phyloP scores from a whole-genome alignment of 2,888 invertebrate species.

The Girardia tigrina region DNA sequence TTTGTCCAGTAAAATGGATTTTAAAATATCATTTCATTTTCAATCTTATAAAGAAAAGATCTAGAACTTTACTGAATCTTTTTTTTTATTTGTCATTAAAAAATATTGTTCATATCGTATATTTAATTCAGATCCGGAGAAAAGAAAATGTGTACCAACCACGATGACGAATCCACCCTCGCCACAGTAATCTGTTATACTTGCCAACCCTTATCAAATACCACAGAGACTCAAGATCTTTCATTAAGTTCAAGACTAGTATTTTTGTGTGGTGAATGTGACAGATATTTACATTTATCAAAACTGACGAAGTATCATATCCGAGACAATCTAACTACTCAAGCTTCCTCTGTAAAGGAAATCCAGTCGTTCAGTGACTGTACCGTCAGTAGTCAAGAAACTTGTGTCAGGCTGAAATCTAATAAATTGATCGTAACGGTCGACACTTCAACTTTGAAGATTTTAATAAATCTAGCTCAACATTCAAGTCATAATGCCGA shows the following conservation, averaged over 20 bases:
- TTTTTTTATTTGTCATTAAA: too few relatives aligned
- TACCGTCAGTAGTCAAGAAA: background rate
- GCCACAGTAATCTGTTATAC: constrained; percentile 79
- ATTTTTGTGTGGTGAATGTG: constrained; percentile 76
- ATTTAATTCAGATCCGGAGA: background rate
- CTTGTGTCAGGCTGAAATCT: background rate
- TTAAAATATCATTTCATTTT: too few relatives aligned
- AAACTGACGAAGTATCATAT: constrained; percentile 70
- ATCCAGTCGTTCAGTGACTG: background rate
- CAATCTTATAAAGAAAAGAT: too few relatives aligned
- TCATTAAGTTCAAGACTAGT: background rate
- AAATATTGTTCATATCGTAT: too few relatives aligned
- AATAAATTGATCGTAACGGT: background rate
- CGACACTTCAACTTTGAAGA: background rate
- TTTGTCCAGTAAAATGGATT: too few relatives aligned
- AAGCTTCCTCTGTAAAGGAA: background rate
- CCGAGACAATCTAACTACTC: constrained; percentile 55
- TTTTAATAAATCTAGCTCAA: background rate
- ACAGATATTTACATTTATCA: constrained; percentile 80
- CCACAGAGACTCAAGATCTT: constrained; percentile 51
- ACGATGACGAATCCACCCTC: constrained; percentile 80
- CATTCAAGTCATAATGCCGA: background rate
- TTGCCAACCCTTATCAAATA: constrained; percentile 57
- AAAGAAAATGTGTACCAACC: constrained; percentile 63
- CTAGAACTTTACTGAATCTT: too few relatives aligned